Conservation (phyloP, 2,797 vertebrate species). For the Lithobates pipiens region DNA sequence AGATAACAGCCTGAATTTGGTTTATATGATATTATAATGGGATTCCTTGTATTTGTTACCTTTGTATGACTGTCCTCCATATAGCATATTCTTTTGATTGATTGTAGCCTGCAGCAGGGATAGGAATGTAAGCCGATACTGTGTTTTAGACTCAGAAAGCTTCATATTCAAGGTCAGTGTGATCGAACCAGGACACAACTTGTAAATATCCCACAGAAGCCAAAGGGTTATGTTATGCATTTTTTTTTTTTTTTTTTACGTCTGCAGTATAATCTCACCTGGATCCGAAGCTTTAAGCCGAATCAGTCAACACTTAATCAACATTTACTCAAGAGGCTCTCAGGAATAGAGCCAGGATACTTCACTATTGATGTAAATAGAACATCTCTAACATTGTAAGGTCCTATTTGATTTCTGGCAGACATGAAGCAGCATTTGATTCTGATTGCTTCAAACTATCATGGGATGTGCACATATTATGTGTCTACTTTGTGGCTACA, state of each 20-base stretch:
- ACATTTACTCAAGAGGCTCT: not conserved
- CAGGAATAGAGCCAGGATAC: not conserved
- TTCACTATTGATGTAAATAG: not conserved
- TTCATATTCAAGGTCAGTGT: slow-evolving; percentile 44
- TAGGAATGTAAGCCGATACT: slow-evolving; percentile 45
- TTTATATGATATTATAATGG: not conserved
- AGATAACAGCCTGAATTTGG: not conserved
- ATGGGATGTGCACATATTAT: not conserved
- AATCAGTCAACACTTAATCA: not conserved
- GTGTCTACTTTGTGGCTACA: not conserved
- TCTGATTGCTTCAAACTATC: not conserved
- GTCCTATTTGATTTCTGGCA: not conserved
- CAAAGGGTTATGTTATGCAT: slow-evolving; percentile 5
- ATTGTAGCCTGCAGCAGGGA: slow-evolving; percentile 38
- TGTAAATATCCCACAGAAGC: slow-evolving; percentile 34
- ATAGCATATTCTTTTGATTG: slow-evolving; percentile 37
- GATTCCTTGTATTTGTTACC: not conserved
- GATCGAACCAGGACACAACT: slow-evolving; percentile 42
- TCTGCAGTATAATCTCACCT: slow-evolving; percentile 4
- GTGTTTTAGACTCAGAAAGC: slow-evolving; percentile 39
- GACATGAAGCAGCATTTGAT: not conserved
- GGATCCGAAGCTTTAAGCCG: not conserved
- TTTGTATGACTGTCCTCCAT: slow-evolving; percentile 33
- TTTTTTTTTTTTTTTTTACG: not conserved
- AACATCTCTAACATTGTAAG: not conserved